Conservation (phyloP, 2,888 invertebrate genomes). For the Aplocera efformata region DNA sequence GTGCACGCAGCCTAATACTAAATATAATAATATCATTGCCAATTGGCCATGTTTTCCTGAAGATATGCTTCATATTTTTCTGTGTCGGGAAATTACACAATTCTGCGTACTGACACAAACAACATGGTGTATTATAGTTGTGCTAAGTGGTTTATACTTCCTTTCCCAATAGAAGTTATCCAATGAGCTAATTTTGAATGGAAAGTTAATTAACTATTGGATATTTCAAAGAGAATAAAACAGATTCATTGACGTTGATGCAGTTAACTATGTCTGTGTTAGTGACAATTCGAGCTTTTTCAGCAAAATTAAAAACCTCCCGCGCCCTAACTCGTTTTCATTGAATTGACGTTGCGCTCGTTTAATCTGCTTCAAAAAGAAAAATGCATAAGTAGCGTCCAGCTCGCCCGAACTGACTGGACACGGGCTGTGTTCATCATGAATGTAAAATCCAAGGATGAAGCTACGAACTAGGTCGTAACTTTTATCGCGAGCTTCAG, state of each 20-base stretch:
- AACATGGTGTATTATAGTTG: constrained; percentile 1
- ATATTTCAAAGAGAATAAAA: constrained; percentile 2
- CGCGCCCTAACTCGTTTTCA: constrained; percentile 7
- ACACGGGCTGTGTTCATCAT: constrained; percentile 26
- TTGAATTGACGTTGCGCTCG: constrained; percentile 6
- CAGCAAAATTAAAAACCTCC: constrained; percentile 5
- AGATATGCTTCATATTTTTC: constrained; percentile 1
- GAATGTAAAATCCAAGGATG: constrained; percentile 27
- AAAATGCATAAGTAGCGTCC: constrained; percentile 26
- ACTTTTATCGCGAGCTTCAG: constrained; percentile 20
- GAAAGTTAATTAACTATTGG: too few relatives aligned
- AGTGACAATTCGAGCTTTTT: constrained; percentile 8
- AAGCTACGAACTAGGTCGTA: constrained; percentile 22
- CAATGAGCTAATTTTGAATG: too few relatives aligned
- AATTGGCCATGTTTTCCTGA: constrained; percentile 19
- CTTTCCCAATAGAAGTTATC: background rate
- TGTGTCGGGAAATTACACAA: background rate
- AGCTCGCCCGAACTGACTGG: constrained; percentile 17
- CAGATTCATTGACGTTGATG: background rate
- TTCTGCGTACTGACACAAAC: background rate
- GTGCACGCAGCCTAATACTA: constrained; percentile 36
- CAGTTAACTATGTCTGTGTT: background rate
- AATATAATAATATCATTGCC: constrained; percentile 42
- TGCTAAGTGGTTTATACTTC: background rate
- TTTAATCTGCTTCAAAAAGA: constrained; percentile 22